A percentile compares a stretch with the other conserved stretches of the same genome.
phyloP scores from a whole-genome alignment of 2,113 vertebrate genomes.

The Anseranas semipalmata region DNA sequence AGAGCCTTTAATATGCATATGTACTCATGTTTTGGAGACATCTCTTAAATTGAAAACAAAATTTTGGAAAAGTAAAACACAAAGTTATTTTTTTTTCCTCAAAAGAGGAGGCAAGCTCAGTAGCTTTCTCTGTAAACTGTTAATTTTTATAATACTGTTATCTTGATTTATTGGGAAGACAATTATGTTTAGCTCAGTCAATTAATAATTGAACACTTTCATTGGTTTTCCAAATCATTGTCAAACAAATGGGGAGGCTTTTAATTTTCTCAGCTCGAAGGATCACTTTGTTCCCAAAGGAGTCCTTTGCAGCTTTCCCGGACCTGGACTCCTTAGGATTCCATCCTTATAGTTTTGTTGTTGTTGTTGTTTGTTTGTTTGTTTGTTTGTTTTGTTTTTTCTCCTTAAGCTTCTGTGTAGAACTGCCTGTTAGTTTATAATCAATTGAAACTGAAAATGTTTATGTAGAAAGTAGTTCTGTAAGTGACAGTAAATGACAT shows the following conservation, averaged over 20 bases:
- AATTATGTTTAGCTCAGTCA: slow-evolving; percentile 46
- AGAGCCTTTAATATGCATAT: slow-evolving; percentile 9
- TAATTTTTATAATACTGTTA: slow-evolving; percentile 40
- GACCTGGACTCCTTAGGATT: neutral
- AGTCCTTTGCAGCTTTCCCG: neutral
- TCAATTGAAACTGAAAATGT: neutral
- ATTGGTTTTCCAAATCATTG: neutral
- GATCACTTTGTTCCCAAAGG: neutral
- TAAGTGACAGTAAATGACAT: neutral
- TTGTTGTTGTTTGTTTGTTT: neutral
- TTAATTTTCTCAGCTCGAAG: neutral
- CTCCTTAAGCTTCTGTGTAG: neutral
- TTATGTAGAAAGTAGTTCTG: neutral
- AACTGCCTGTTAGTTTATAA: neutral
- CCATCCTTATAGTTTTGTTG: neutral
- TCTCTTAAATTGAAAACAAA: slow-evolving; percentile 40
- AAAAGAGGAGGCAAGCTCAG: neutral
- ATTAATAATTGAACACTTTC: slow-evolving; percentile 36
- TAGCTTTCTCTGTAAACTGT: neutral
- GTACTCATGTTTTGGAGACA: neutral
- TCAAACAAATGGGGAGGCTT: neutral
- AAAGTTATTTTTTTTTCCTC: neutral
- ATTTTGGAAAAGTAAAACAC: neutral
- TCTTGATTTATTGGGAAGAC: slow-evolving; percentile 62
- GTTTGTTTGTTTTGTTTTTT: no score